Base-by-base conservation (phyloP, 2,797 vertebrate genomes). In the Cephalopachus bancanus region DNA sequence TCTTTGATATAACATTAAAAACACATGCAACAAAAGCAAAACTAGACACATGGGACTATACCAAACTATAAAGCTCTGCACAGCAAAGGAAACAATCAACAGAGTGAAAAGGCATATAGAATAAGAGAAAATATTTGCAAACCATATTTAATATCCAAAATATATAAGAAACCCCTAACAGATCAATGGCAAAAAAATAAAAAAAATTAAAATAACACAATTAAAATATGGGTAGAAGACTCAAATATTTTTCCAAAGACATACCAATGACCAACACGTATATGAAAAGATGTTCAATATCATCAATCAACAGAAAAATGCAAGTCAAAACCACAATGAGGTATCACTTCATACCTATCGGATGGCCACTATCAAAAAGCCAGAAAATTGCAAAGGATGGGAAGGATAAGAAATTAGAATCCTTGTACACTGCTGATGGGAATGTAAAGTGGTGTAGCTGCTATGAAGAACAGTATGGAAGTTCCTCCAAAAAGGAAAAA, bases 61-160 rank as follows among this genome's bases (percentile, higher is more conserved):
- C 92, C 28, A 92, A 90, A 89, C 49, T 62, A 76, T 89, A 89
- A 81, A 49, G 67, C 22, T 89, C n/a, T 71, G 30, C 30, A 72
- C 12, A 96, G 49, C n/a, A 94, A 94, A 91, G 51, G 55, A 83
- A 93, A 65, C n/a, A 86, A 75, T 69, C 55, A 86, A 67, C n/a
- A 60, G 51, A 81, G 57, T 84, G 78, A 93, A 88, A 93, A 91
- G 83, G 37, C 14, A 93, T 78, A 86, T 4, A 10, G 20, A 83
- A 87, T 60, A 88, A 83, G 49, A 83, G 59, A 81, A 81, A 88
- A 57, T 74, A 72, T 69, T 67, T 91, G 57, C 30, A 72, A 94
- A 28, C 1, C 44, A 94, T 28, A 94, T 80, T n/a, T 80, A 76
- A 96, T 69, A 78, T 90, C 5, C 26, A 89, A 93, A 69, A 93